Evolutionary conservation across 2,797 vertebrate genomes (phyloP), one percentile per base, ranked within the genome.

Genomic region (Nannoperca australis): DNA sequence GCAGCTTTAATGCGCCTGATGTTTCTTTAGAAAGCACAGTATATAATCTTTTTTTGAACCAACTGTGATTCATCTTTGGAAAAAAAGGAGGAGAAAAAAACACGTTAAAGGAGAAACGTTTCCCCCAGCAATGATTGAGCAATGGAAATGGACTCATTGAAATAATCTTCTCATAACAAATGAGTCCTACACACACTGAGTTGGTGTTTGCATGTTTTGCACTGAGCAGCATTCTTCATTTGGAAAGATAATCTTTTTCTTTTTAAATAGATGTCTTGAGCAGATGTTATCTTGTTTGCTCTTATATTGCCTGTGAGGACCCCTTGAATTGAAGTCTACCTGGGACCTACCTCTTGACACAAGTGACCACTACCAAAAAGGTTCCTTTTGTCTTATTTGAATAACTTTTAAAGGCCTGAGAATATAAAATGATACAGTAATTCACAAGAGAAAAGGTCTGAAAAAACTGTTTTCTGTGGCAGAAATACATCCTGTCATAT

Each of bases 1-100:
- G 90, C 89, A 90, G 88, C 91, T 95, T 95, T 94, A 95, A 95
- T 94, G 93, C 76, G 91, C 90, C 91, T 93, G 90, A 90, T 94
- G 94, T 95, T 94, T 92, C 94, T 93, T 94, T 93, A 94, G 92
- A 95, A 95, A 90, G 88, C 90, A 70, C 78, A 91, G 89, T 93
- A 91, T 95, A 88, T 94, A 91, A 94, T 95, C 86, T 91, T 86
- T 95, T 94, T 93, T 91, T 85, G 58, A 84, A 88, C 91, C 83
- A 61, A 87, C 76, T 74, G 82, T 83, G 91, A 94, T 94, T 94
- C 90, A 94, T 94, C 90, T 89, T 77, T 63, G 72, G 36, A 11
- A 38, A 71, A 71, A 88, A 81, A 88, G 36, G 36, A 11, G 36
- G 34, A 81, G 24, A 78, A 79, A 83, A 67, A 77, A 82, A 58